A percentile compares a stretch with the other conserved stretches of the same genome.
Evolutionary conservation across 2,888 invertebrate species (phyloP).

Genomic region (Amphimallon solstitiale): DNA sequence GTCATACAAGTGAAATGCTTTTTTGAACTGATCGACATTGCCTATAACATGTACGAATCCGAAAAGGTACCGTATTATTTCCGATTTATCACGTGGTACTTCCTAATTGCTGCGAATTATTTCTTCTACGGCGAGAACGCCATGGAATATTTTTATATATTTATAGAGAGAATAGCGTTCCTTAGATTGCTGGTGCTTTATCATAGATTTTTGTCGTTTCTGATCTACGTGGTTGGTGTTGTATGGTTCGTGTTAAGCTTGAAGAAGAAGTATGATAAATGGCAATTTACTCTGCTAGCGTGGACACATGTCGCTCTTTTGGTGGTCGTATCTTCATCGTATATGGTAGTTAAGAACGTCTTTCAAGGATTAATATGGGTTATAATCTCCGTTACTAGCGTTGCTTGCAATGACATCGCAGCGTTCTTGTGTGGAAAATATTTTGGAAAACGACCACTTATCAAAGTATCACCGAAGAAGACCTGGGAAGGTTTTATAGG

Average conservation of each 20-base stretch:
- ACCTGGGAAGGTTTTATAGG: constrained; percentile 99
- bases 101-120: constrained; percentile 95
- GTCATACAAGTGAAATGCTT: constrained; percentile 98
- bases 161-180: constrained; percentile 67
- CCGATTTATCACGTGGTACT: constrained; percentile 97
- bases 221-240: constrained; percentile 93
- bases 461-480: constrained; percentile 98
- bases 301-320: constrained; percentile 98
- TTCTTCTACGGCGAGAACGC: constrained; percentile 98
- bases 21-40: constrained; percentile 98
- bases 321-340: constrained; percentile 96
- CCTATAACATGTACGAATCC: constrained; percentile 95
- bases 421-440: constrained; percentile 99
- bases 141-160: constrained; percentile 94
- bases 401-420: constrained; percentile 99
- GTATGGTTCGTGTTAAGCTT: constrained; percentile 97
- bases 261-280: constrained; percentile 95
- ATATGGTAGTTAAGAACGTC: constrained; percentile 96
- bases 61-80: constrained; percentile 94
- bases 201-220: constrained; percentile 96
- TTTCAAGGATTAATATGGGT: constrained; percentile 95
- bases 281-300: constrained; percentile 98
- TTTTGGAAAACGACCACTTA: constrained; percentile 97
- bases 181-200: constrained; percentile 89
- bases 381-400: constrained; percentile 97